Base-by-base conservation (phyloP, 2,113 vertebrate species). In the Festucalex cinctus region DNA sequence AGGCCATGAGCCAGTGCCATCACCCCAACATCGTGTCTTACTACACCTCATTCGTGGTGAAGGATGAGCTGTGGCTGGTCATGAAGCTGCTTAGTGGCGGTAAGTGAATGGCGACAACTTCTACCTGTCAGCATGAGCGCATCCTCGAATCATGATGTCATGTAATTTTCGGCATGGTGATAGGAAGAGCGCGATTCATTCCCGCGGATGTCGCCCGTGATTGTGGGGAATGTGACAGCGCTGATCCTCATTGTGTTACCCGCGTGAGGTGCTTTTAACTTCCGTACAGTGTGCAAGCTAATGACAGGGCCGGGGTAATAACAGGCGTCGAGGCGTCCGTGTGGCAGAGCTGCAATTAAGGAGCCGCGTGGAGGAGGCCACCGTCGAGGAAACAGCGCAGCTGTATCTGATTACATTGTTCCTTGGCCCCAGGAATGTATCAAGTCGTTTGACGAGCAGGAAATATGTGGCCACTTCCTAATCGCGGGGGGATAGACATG, bases 11-110 rank as follows among this genome's bases (percentile, higher is more conserved):
- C 85, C 97, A 99, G 85, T 99, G 97, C 85, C 95, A 99, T 85
- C 97, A 99, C 77, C 96, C 95, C 73, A 99, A 99, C 83, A 97
- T 98, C 35, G 97, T 99, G 75, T 95, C 95, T 71, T 98, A 99
- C 88, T 98, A 97, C 88, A 99, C 97, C 0, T 99, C 97, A 0
- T 99, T 99, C 9, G 96, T 99, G 79, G 95, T 99, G 58, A 99
- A 98, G 87, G 97, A 99, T 76, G 97, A 99, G 84, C 94, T 99
- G 66, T 99, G 97, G 97, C 92, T 99, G 75, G 96, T 99, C 81
- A 99, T 99, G 96, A 95, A 94, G 91, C 91, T 98, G 76, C 93
- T 98, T 53, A 95, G 97, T 69, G 96, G 96, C 71, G 96, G 97
- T 98, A 86, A 86, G 90, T 86, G 28, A 59, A 14, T n/a, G 44